Conservation (phyloP, 2,888 invertebrate species). For the Sarcophaga carnaria region DNA sequence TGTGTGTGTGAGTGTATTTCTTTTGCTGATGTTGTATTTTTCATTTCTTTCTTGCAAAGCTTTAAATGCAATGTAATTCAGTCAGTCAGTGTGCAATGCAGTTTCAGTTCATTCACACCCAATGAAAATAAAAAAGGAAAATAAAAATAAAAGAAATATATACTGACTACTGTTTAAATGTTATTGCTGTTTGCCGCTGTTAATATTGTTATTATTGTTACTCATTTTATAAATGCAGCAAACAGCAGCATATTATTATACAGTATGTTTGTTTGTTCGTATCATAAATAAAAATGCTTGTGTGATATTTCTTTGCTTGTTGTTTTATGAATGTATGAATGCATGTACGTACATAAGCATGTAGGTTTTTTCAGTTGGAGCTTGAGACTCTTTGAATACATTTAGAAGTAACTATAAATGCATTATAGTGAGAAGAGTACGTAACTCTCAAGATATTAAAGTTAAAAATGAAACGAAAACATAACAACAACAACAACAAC, state of each 20-base stretch:
- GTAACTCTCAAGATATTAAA: constrained; percentile 9
- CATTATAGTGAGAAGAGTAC: not conserved
- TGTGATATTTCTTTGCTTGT: constrained; percentile 1
- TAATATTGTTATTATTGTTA: constrained; percentile 54
- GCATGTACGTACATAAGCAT: constrained; percentile 9
- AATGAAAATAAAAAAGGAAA: constrained; percentile 53
- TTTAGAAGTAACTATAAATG: not conserved
- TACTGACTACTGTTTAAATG: constrained; percentile 60
- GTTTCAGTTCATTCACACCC: constrained; percentile 68
- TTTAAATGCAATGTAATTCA: constrained; percentile 55
- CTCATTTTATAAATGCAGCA: constrained; percentile 36
- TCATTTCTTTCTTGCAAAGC: constrained; percentile 59
- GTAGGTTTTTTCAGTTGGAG: not conserved
- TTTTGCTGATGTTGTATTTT: constrained; percentile 55
- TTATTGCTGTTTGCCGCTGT: constrained; percentile 54
- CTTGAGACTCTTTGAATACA: not conserved
- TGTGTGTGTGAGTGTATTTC: not conserved
- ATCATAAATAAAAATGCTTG: not conserved
- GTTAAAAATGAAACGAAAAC: not conserved
- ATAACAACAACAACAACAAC: not conserved
- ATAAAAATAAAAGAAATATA: constrained; percentile 39
- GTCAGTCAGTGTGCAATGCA: constrained; percentile 59
- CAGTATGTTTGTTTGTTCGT: not conserved
- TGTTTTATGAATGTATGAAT: not conserved
- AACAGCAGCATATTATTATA: not conserved